Evolutionary conservation across 53 echinoderm and acorn worm genomes (phyloP).

Genomic region (Paracentrotus lividus): DNA sequence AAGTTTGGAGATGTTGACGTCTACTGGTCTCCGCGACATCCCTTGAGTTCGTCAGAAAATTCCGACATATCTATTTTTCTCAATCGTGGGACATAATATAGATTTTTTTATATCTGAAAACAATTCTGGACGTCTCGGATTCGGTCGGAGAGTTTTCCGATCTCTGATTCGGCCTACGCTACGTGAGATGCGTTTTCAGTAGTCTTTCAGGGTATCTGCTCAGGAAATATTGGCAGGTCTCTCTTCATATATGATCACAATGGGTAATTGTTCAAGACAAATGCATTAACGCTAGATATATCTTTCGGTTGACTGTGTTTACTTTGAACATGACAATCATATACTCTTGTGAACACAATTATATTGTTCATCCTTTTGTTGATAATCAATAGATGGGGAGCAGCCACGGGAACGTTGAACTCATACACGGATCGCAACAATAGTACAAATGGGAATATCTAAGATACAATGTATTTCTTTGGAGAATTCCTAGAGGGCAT

Average conservation of each 20-base stretch:
- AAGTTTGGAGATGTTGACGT: too few relatives aligned
- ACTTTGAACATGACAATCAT: slow-evolving; percentile 4
- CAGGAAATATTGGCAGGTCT: neutral
- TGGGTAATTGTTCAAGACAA: neutral
- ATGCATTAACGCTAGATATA: neutral
- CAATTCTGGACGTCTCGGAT: too few relatives aligned
- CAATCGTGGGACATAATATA: too few relatives aligned
- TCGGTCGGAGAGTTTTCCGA: too few relatives aligned
- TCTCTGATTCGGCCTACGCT: too few relatives aligned
- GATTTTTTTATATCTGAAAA: too few relatives aligned
- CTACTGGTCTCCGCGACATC: too few relatives aligned
- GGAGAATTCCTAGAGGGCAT: too few relatives aligned
- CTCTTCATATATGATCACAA: neutral
- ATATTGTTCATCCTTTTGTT: neutral
- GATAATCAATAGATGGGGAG: neutral
- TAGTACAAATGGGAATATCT: neutral
- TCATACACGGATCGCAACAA: neutral
- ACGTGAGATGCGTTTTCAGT: too few relatives aligned
- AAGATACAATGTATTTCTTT: neutral
- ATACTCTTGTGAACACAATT: neutral
- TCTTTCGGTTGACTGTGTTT: neutral
- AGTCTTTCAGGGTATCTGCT: too few relatives aligned
- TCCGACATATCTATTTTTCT: too few relatives aligned
- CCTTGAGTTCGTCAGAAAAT: too few relatives aligned
- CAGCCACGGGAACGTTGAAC: neutral